These are phyloP conservation scores for Vicugna pacos DNA, from an alignment of 2,113 vertebrate genomes.

Conservation along the genomic window DNA sequence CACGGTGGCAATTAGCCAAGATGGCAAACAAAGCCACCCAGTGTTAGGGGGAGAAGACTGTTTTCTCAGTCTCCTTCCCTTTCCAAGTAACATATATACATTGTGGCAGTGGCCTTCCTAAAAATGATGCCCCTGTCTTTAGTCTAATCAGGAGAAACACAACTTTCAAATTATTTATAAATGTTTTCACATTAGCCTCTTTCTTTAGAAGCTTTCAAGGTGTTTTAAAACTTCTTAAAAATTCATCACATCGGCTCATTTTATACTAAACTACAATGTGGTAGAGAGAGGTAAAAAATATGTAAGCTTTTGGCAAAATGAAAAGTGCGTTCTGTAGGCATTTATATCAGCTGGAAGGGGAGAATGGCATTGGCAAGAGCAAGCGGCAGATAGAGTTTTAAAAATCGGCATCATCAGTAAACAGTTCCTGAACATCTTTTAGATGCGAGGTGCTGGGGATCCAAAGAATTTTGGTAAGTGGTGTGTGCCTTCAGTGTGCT, in stretches of 20 bases:
- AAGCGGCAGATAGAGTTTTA: neutral
- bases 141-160: neutral
- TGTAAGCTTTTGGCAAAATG: neutral
- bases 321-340: neutral
- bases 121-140: neutral
- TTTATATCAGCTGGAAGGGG: neutral
- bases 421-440: neutral
- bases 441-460: neutral
- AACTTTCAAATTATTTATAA: neutral
- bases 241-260: neutral
- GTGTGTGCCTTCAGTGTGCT: neutral
- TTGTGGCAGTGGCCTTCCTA: neutral
- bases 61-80: neutral
- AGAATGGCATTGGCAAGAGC: no score
- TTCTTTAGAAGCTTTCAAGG: neutral
- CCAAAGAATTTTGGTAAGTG: neutral
- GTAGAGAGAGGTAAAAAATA: neutral
- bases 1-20: constrained; percentile 42
- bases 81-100: constrained; percentile 7
- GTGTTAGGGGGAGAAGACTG: neutral
- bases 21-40: constrained; percentile 43
- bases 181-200: neutral
- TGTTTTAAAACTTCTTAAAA: neutral
- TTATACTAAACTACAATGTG: neutral
- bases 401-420: neutral